These are phyloP conservation scores for Tinamus major DNA, from an alignment of 2,797 vertebrate genomes.

Conservation along the genomic window DNA sequence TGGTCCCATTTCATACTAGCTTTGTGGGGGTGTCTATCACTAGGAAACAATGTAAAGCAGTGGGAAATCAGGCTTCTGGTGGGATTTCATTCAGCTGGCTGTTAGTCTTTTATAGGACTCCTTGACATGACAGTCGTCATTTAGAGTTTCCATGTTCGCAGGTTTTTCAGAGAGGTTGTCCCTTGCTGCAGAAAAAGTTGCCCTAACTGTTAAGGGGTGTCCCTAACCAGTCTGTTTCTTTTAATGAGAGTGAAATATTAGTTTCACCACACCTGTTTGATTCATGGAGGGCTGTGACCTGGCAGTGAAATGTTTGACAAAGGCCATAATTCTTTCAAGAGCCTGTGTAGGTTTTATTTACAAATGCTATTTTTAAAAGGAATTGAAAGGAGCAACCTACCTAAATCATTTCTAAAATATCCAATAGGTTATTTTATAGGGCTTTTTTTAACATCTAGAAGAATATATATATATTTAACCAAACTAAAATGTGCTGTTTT, in stretches of 20 bases:
- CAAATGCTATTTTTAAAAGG: conserved; percentile 42
- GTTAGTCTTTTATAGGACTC: conserved; percentile 17
- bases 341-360: conserved; percentile 49
- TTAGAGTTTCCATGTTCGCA: conserved; percentile 35
- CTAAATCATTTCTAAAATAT: conserved; percentile 33
- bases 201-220: conserved; percentile 64
- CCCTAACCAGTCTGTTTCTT: neutral
- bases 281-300: conserved; percentile 47
- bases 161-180: conserved; percentile 59
- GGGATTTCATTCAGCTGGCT: conserved; percentile 46
- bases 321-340: conserved; percentile 57
- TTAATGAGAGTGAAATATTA: conserved; percentile 38
- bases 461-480: neutral
- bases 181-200: conserved; percentile 62
- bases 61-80: neutral
- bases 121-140: conserved; percentile 48
- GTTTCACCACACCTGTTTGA: conserved; percentile 64
- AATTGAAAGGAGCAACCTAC: conserved; percentile 29
- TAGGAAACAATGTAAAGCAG: neutral
- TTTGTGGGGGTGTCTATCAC: neutral
- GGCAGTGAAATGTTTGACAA: conserved; percentile 65
- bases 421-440: neutral
- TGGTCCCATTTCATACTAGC: neutral
- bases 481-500: neutral
- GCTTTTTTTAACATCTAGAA: neutral